Evolutionary conservation across 2,888 invertebrate genomes (phyloP).

Genomic region (Ormyrus rosae): DNA sequence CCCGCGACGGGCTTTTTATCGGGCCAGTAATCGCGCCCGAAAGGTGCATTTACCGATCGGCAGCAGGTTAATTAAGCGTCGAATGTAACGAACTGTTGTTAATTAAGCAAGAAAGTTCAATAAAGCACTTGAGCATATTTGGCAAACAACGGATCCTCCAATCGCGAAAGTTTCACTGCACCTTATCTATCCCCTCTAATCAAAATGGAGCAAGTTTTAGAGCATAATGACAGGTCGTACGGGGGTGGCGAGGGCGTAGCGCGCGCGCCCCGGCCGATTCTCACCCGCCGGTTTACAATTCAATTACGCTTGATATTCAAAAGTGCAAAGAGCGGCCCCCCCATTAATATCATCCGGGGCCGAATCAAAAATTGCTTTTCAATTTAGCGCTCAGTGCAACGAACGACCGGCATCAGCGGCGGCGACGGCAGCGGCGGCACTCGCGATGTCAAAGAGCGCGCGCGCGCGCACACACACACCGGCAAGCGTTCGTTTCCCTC

Average conservation of each 20-base stretch:
- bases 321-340: background rate
- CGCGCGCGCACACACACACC: background rate
- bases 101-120: too few relatives aligned
- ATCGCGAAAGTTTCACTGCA: too few relatives aligned
- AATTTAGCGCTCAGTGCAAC: slow-evolving; percentile 27
- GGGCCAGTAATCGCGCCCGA: too few relatives aligned
- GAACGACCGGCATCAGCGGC: background rate
- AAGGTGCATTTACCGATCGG: too few relatives aligned
- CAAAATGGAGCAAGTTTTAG: too few relatives aligned
- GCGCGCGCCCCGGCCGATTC: background rate
- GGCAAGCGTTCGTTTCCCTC: slow-evolving; percentile 22
- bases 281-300: too few relatives aligned
- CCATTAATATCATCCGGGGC: slow-evolving; percentile 31
- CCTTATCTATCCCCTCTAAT: too few relatives aligned
- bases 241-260: background rate
- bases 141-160: too few relatives aligned
- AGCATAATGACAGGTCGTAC: background rate
- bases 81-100: too few relatives aligned
- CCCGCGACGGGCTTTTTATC: too few relatives aligned
- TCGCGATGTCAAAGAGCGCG: background rate
- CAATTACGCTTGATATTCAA: background rate
- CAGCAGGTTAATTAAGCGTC: too few relatives aligned
- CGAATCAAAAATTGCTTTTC: slow-evolving; percentile 51
- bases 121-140: too few relatives aligned
- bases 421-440: background rate